Percentiles rank a stretch among this genome's conserved stretches.
These are phyloP conservation scores for Pteruthius melanotis DNA, from an alignment of 2,113 vertebrate species.

Conservation along the genomic window DNA sequence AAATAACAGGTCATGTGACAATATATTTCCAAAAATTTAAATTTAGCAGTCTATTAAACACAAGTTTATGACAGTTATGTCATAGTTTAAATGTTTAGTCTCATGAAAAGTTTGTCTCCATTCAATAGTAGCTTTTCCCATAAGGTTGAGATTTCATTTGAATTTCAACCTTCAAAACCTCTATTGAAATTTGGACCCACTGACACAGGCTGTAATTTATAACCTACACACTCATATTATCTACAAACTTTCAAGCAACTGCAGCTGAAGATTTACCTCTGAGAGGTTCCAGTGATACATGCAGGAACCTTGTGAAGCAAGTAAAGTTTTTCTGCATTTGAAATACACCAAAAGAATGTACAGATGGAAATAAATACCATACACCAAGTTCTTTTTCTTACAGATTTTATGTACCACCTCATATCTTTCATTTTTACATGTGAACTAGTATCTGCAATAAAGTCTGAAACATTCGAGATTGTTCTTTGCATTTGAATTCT, in stretches of 20 bases:
- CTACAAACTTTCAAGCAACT: neutral
- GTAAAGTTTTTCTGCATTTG: neutral
- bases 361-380: conserved; percentile 27
- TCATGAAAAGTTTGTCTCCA: neutral
- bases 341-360: neutral
- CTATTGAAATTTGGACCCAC: neutral
- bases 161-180: neutral
- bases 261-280: neutral
- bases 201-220: neutral
- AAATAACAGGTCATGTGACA: neutral
- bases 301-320: neutral
- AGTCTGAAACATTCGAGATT: conserved; percentile 21
- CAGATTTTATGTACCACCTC: conserved; percentile 19
- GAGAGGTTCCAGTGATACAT: neutral
- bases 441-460: conserved; percentile 23
- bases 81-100: neutral
- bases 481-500: conserved; percentile 5
- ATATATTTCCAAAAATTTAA: neutral
- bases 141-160: neutral
- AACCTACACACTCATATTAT: neutral
- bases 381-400: conserved; percentile 1
- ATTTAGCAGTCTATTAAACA: neutral
- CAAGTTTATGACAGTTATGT: neutral
- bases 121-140: neutral
- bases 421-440: conserved; percentile 3